A percentile compares a stretch with the other conserved stretches of the same genome.
These are phyloP conservation scores for Suillia variegata DNA, from an alignment of 2,888 invertebrate genomes.

Conservation along the genomic window DNA sequence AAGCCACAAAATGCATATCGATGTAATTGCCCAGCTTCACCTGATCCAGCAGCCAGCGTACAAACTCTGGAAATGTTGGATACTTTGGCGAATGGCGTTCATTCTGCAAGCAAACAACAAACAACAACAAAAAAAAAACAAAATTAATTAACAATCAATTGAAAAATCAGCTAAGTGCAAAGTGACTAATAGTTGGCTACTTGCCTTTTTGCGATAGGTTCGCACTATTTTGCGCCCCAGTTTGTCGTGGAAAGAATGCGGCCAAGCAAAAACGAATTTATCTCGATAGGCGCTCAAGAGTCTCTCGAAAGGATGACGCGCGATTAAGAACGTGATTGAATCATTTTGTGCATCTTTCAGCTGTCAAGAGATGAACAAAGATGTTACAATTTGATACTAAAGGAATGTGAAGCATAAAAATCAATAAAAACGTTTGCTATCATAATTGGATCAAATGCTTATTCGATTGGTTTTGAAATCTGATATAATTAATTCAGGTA, in stretches of 20 bases:
- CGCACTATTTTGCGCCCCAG: slow-evolving; percentile 78
- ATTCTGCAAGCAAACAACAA: slow-evolving; percentile 32
- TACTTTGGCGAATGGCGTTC: slow-evolving; percentile 65
- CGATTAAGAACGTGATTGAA: slow-evolving; percentile 81
- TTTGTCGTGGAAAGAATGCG: slow-evolving; percentile 81
- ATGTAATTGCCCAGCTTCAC: slow-evolving; percentile 65
- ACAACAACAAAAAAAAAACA: no score
- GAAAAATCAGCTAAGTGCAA: no score
- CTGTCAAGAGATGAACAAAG: slow-evolving; percentile 44
- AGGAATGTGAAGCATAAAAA: no score
- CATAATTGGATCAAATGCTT: no score
- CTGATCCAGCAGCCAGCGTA: slow-evolving; percentile 77
- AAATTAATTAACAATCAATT: no score
- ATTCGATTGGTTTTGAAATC: no score
- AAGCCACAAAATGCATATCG: slow-evolving; percentile 90
- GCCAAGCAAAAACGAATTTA: slow-evolving; percentile 82
- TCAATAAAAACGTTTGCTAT: no score
- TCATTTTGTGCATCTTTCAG: slow-evolving; percentile 75
- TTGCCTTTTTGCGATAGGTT: slow-evolving; percentile 68
- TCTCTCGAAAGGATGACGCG: slow-evolving; percentile 80
- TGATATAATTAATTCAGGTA: neutral
- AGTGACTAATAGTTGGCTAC: no score
- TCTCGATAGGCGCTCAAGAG: slow-evolving; percentile 83
- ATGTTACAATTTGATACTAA: no score
- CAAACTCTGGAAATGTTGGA: slow-evolving; percentile 82